A percentile compares a stretch with the other conserved stretches of the same genome.
Conservation (phyloP, 2,113 vertebrate genomes). For the Plectropomus leopardus region DNA sequence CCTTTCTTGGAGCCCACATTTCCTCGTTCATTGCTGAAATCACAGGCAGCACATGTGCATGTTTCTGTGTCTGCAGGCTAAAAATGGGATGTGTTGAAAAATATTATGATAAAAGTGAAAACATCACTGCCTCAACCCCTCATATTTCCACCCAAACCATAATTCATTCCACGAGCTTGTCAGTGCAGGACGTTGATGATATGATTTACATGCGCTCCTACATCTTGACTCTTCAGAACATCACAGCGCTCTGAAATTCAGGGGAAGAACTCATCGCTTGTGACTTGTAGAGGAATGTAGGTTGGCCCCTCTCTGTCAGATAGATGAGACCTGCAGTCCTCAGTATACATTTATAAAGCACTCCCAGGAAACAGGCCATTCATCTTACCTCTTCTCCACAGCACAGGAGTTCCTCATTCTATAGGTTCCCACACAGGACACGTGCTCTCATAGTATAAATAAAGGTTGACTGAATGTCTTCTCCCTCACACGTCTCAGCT, state of each 20-base stretch:
- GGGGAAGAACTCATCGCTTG: not conserved
- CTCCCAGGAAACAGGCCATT: not conserved
- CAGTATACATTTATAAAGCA: not conserved
- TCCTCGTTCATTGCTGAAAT: slow-evolving; percentile 44
- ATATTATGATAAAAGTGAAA: slow-evolving; percentile 17
- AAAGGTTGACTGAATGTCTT: not conserved
- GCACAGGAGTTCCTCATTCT: not conserved
- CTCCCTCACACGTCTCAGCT: not conserved
- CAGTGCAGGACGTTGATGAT: not conserved
- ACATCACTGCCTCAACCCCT: slow-evolving; percentile 8
- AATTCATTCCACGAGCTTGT: not conserved
- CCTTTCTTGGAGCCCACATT: slow-evolving; percentile 47
- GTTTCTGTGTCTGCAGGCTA: slow-evolving; percentile 27
- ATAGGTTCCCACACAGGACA: not conserved
- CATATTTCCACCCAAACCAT: not conserved
- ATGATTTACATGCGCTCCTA: not conserved
- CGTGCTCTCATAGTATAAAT: not conserved
- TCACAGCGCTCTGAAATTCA: not conserved
- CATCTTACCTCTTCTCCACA: not conserved
- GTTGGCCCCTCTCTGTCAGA: not conserved
- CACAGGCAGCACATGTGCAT: slow-evolving; percentile 6
- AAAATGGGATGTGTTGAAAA: slow-evolving; percentile 20
- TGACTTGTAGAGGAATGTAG: not conserved
- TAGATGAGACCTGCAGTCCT: not conserved
- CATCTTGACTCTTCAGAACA: not conserved